phyloP scores from a whole-genome alignment of 2,888 invertebrate genomes.

The Tipula lateralis region DNA sequence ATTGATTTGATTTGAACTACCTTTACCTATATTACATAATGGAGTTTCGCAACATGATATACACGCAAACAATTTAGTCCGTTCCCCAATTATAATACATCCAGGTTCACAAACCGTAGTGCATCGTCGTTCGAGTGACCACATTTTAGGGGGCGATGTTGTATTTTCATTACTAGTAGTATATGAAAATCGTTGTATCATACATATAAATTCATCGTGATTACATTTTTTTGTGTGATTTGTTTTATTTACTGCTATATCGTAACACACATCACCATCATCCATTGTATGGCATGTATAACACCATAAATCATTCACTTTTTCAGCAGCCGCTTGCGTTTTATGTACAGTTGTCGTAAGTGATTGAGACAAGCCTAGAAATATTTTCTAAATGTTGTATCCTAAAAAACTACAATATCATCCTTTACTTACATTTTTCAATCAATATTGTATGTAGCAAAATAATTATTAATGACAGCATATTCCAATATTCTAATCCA shows the following conservation, averaged over 20 bases:
- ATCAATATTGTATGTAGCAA: not conserved
- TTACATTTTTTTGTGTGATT: slow-evolving; percentile 67
- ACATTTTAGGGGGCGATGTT: slow-evolving; percentile 70
- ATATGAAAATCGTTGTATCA: slow-evolving; percentile 78
- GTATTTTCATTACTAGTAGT: slow-evolving; percentile 76
- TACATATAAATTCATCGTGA: slow-evolving; percentile 69
- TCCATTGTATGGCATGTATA: slow-evolving; percentile 75
- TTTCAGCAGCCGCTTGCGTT: slow-evolving; percentile 73
- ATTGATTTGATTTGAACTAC: slow-evolving; percentile 36
- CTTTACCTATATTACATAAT: slow-evolving; percentile 72
- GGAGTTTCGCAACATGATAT: slow-evolving; percentile 77
- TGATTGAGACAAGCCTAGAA: slow-evolving; percentile 42
- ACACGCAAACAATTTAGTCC: slow-evolving; percentile 82
- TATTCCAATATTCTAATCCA: slow-evolving; percentile 24
- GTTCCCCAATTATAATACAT: slow-evolving; percentile 83
- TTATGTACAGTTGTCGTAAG: slow-evolving; percentile 64
- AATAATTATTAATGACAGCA: slow-evolving; percentile 24
- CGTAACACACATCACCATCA: slow-evolving; percentile 66
- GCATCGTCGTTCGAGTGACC: slow-evolving; percentile 80
- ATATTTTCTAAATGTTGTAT: not conserved
- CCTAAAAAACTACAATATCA: not conserved
- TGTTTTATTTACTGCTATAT: slow-evolving; percentile 58
- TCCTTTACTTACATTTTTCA: not conserved
- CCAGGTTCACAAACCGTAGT: slow-evolving; percentile 79
- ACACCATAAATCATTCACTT: slow-evolving; percentile 75